These are phyloP conservation scores for Cirrhinus molitorella DNA, from an alignment of 2,797 vertebrate species.

Conservation along the genomic window DNA sequence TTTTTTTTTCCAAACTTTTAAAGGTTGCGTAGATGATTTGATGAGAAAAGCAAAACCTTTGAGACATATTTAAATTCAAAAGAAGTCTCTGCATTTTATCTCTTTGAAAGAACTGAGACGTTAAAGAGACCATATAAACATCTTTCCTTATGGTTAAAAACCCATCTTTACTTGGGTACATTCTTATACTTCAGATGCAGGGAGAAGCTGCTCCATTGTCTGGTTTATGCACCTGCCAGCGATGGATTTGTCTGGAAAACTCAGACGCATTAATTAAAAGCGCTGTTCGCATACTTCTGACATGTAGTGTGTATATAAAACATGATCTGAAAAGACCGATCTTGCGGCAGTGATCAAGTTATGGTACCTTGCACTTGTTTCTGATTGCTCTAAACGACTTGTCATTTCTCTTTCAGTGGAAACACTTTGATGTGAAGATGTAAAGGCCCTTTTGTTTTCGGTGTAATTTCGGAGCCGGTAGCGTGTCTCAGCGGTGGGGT, in stretches of 20 bases:
- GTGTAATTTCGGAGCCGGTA: slow-evolving; percentile 81
- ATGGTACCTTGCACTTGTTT: slow-evolving; percentile 35
- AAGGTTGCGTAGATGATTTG: not conserved
- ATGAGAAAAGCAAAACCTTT: not conserved
- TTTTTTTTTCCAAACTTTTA: not conserved
- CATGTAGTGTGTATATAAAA: slow-evolving; percentile 38
- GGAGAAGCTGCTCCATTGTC: slow-evolving; percentile 1
- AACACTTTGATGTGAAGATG: slow-evolving; percentile 80
- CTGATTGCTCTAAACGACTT: slow-evolving; percentile 49
- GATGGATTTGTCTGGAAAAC: not conserved
- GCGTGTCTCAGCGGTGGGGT: slow-evolving; percentile 79
- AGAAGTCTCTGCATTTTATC: not conserved
- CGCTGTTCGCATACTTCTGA: slow-evolving; percentile 31
- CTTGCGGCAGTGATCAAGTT: slow-evolving; percentile 13
- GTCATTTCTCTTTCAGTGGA: slow-evolving; percentile 69
- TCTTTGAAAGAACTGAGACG: not conserved
- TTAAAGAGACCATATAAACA: not conserved
- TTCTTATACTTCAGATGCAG: not conserved
- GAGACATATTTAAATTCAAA: not conserved
- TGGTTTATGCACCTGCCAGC: slow-evolving; percentile 1
- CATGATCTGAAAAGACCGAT: slow-evolving; percentile 30
- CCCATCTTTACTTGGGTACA: not conserved
- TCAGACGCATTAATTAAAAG: slow-evolving; percentile 13
- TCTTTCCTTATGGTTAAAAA: not conserved
- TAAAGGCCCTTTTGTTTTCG: slow-evolving; percentile 81